Conservation (phyloP, 2,797 vertebrate genomes). For the Peromyscus attwateri region DNA sequence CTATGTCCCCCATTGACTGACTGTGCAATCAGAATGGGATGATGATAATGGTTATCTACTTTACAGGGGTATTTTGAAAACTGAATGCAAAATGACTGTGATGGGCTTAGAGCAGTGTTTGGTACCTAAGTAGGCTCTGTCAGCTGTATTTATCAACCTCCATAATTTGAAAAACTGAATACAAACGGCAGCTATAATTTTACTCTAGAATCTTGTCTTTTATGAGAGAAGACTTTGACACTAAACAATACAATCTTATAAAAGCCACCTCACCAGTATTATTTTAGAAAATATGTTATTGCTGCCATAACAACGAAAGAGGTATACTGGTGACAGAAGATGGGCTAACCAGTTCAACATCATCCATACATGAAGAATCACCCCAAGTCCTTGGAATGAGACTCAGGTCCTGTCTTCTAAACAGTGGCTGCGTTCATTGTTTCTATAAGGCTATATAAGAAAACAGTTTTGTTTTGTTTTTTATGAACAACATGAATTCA, state of each 20-base stretch:
- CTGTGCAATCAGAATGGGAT: neutral
- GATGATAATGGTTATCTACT: neutral
- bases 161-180: conserved; percentile 21
- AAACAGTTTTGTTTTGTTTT: neutral
- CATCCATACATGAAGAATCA: neutral
- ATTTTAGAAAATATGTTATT: conserved; percentile 47
- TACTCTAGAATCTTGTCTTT: neutral
- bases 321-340: neutral
- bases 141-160: neutral
- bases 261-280: conserved; percentile 10
- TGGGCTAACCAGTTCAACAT: neutral
- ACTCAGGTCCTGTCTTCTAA: conserved; percentile 18
- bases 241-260: neutral
- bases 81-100: neutral
- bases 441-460: neutral
- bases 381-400: neutral
- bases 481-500: neutral
- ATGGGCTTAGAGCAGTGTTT: neutral
- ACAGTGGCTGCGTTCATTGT: neutral
- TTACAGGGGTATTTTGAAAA: neutral
- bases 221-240: conserved; percentile 37
- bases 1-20: conserved; percentile 6
- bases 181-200: conserved; percentile 27
- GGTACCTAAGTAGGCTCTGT: neutral
- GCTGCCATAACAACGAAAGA: neutral